Base-by-base conservation (phyloP, 1,140 invertebrate species). In the Drosophila carrolli region DNA sequence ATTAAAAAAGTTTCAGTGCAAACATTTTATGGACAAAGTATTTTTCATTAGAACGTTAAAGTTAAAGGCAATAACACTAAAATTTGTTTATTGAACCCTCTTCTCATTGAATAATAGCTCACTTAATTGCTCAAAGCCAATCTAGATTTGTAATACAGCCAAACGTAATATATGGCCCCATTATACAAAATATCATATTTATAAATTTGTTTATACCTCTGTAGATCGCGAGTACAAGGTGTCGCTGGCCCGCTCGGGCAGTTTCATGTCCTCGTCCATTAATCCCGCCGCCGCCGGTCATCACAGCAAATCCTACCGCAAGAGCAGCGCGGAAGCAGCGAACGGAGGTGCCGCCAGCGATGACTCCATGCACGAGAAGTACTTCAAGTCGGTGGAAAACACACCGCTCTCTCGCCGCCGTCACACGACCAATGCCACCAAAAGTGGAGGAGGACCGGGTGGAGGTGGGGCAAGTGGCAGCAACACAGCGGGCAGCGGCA, bases 331-430 rank as follows among this genome's bases (percentile, higher is more conserved):
- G 4, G 93, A 94, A 56, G 92, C 93, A 47, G 92, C 93, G 10
- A 92, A 92, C 46, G 79, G 85, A 16, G 92, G 93, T 16, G 93
- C 94, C 7, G 93, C 93, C 23, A 94, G 94, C 32, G 96, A 96
- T 81, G 96, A 96, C 92, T 96, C 96, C 0, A 96, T 97, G 96
- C 96, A 97, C 90, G 96, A 97, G 83, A 96, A 96, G 78, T 96
- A 96, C 83, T 95, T 96, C 77, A 94, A 94, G 78, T 94, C 94
- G 19, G 94, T 94, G 48, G 94, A 94, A 70, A 94, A 94, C 81
- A 94, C 94, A 41, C 94, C 94, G 9, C 77, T 94, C 44, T 94
- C 94, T 14, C 92, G 94, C 55, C 93, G 94, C n/a, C 79, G 92
- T 0, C 90, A 92, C 66, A 91, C 90, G 37, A 89, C 92, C n/a